A percentile compares a stretch with the other conserved stretches of the same genome.
Conservation (phyloP, 2,113 vertebrate species). For the Megaceryle maxima region DNA sequence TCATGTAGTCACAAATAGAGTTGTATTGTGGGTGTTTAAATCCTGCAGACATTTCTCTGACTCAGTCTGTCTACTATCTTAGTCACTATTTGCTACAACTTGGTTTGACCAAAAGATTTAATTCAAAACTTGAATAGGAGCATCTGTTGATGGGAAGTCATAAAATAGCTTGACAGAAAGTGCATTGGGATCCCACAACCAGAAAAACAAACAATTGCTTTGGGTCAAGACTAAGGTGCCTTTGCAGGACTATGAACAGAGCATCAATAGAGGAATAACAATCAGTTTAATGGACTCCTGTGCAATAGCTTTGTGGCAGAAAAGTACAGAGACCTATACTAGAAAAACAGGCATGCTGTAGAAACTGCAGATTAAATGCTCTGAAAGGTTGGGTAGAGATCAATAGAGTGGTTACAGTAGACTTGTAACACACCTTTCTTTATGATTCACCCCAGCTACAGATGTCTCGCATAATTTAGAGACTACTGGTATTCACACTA, state of each 20-base stretch:
- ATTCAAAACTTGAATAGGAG: not conserved
- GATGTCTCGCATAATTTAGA: not conserved
- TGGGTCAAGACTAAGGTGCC: not conserved
- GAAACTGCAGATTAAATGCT: not conserved
- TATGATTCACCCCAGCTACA: not conserved
- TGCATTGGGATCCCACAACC: not conserved
- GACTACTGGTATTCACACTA: not conserved
- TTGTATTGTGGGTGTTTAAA: not conserved
- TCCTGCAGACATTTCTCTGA: not conserved
- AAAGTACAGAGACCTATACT: not conserved
- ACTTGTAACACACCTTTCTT: not conserved
- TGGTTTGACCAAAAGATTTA: not conserved
- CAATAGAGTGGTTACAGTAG: not conserved
- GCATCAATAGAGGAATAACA: not conserved
- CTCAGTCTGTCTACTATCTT: not conserved
- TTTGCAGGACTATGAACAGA: not conserved
- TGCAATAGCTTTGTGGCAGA: not conserved
- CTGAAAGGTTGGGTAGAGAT: not conserved
- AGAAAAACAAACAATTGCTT: not conserved
- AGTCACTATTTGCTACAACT: not conserved
- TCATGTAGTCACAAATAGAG: not conserved
- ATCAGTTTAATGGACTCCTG: not conserved
- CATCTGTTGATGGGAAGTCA: not conserved
- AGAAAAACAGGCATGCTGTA: not conserved
- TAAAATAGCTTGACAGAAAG: not conserved